A percentile compares a stretch with the other conserved stretches of the same genome.
These are phyloP conservation scores for Melanostigma gelatinosum DNA, from an alignment of 2,113 vertebrate genomes.

Conservation along the genomic window DNA sequence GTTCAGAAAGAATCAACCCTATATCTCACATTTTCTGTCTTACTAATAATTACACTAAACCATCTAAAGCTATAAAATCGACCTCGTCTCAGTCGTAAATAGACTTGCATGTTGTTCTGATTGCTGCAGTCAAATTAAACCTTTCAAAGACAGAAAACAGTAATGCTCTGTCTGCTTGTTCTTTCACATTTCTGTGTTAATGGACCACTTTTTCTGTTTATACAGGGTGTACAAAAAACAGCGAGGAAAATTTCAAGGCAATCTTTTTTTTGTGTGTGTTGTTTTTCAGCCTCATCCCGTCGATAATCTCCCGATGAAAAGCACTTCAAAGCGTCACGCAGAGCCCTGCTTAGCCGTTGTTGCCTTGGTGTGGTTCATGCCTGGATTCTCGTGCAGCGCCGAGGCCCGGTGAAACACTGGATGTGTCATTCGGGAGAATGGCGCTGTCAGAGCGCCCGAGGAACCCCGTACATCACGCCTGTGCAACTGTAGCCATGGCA, in stretches of 20 bases:
- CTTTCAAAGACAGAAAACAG: conserved; percentile 2
- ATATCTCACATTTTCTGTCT: background rate
- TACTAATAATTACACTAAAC: conserved; percentile 15
- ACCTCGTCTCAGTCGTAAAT: conserved; percentile 15
- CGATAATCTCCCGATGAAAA: conserved; percentile 68
- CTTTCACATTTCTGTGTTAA: conserved; percentile 30
- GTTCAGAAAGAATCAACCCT: background rate
- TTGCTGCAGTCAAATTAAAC: background rate
- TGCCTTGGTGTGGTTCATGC: conserved; percentile 59
- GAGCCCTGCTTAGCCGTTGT: conserved; percentile 47
- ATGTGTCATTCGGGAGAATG: conserved; percentile 62
- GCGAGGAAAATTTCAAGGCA: conserved; percentile 35
- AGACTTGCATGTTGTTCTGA: background rate
- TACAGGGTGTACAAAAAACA: conserved; percentile 16
- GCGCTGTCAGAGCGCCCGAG: conserved; percentile 29
- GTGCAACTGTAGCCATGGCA: conserved; percentile 69
- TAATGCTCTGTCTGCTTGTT: background rate
- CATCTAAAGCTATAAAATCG: conserved; percentile 9
- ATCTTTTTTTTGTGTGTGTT: conserved; percentile 6
- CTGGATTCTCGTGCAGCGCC: conserved; percentile 48
- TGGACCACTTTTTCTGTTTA: conserved; percentile 32
- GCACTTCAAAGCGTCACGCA: conserved; percentile 62
- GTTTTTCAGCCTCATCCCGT: conserved; percentile 23
- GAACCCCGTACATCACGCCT: conserved; percentile 46
- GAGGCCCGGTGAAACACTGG: conserved; percentile 36